phyloP scores from a whole-genome alignment of 2,888 invertebrate species.

The Yponomeuta evonymella region DNA sequence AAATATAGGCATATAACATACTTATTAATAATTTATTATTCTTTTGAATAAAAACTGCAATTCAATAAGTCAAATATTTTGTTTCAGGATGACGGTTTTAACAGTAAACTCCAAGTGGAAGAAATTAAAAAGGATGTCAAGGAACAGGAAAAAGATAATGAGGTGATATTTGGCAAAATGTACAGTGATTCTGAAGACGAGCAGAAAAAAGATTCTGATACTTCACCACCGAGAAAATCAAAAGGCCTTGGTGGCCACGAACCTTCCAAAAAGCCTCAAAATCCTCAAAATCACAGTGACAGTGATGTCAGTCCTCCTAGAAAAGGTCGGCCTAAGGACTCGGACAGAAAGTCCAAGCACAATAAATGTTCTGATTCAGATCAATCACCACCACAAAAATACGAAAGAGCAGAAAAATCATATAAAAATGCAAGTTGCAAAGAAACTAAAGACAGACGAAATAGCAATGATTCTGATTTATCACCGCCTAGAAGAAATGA shows the following conservation, averaged over 20 bases:
- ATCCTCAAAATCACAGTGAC: slow-evolving; percentile 12
- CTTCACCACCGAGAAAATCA: slow-evolving; percentile 32
- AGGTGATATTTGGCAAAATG: slow-evolving; percentile 67
- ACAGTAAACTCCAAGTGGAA: slow-evolving; percentile 60
- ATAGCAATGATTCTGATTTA: slow-evolving; percentile 48
- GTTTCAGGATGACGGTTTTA: slow-evolving; percentile 66
- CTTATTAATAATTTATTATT: background rate
- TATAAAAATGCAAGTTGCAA: background rate
- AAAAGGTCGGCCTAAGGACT: background rate
- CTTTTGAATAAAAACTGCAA: background rate
- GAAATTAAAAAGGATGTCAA: slow-evolving; percentile 58
- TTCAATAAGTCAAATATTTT: slow-evolving; percentile 8
- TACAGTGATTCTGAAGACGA: slow-evolving; percentile 70
- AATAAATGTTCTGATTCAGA: background rate
- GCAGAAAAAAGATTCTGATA: slow-evolving; percentile 44
- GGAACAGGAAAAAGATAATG: slow-evolving; percentile 60
- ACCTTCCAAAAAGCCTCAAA: slow-evolving; percentile 18
- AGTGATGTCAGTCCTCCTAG: slow-evolving; percentile 25
- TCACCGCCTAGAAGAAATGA: slow-evolving; percentile 48
- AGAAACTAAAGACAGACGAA: slow-evolving; percentile 15
- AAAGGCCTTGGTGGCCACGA: background rate
- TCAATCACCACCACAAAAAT: slow-evolving; percentile 22
- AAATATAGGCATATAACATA: too few species aligned
- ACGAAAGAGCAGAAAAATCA: background rate
- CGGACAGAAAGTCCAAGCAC: background rate